Base-by-base conservation (phyloP, 53 echinoderm and acorn worm species). In the Pentamera pediparva region DNA sequence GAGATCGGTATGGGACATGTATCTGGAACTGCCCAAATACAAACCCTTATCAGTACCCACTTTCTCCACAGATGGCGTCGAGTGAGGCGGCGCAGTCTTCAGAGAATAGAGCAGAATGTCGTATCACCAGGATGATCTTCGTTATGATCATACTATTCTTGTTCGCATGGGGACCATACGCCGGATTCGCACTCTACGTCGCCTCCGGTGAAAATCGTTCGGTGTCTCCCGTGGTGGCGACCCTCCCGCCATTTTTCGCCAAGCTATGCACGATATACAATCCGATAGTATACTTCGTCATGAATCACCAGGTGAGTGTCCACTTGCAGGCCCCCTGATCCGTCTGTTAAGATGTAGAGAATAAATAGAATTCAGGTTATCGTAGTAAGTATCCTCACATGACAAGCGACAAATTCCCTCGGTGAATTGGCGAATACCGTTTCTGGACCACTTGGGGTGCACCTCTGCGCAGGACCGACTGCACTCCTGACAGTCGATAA, bases 221-320 rank as follows among this genome's bases (percentile, higher is more conserved):
- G 8, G 60, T 92, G 7, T 76, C 86, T 3, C 76, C 86, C 6
- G 36, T 89, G 4, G 56, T 65, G 13, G 89, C 82, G 4, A 82
- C 89, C n/a, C 27, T 86, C 1, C 92, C 92, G 4, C 37, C 86
- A 22, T 81, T 92, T 55, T 89, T 92, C 59, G 92, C 92, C 26
- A 92, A 92, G 56, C n/a, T 83, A 1, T 89, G 92, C 69, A 89
- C 86, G 10, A 79, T 92, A 1, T 89, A 92, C 59, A 92, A 92
- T 49, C 92, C 92, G 8, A 80, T 92, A 65, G 80, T 92, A 18
- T 92, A 92, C 31, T 92, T 92, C 56, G 76, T 86, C 32, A 37
- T 92, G 22, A 92, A 92, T 51, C 76, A 86, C 76, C 89, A 92
- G 86, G 92, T 92, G 37, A 65, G 40, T 37, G 27, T n/a, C n/a